Conservation (phyloP, 1,140 invertebrate species). For the Leptopilina boulardi region DNA sequence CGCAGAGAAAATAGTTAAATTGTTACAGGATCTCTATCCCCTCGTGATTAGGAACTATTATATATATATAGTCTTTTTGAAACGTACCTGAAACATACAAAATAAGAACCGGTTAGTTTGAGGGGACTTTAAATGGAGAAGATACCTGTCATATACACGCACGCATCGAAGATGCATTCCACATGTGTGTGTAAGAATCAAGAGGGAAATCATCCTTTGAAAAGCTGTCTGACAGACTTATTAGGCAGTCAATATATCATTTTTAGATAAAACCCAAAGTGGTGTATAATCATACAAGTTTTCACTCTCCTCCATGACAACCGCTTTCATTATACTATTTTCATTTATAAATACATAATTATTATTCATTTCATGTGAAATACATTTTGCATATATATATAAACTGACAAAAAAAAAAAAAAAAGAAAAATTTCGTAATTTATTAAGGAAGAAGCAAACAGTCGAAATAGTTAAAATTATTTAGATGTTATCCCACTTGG, state of each 20-base stretch:
- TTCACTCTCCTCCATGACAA: not conserved
- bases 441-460: too few species aligned
- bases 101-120: conserved; percentile 28
- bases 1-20: not conserved
- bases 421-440: not conserved
- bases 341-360: not conserved
- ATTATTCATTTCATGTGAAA: not conserved
- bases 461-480: too few species aligned
- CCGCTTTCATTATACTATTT: not conserved
- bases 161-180: not conserved
- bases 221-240: conserved; percentile 23
- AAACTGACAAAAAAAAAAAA: not conserved
- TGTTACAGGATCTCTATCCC: conserved; percentile 3
- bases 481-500: too few species aligned
- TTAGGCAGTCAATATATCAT: conserved; percentile 15
- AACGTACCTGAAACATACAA: conserved; percentile 21
- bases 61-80: conserved; percentile 19
- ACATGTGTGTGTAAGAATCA: not conserved
- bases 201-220: conserved; percentile 29
- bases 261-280: not conserved
- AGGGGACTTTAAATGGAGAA: not conserved
- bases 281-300: not conserved
- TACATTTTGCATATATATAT: not conserved
- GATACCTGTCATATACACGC: conserved; percentile 5
- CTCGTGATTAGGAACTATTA: conserved; percentile 19